Evolutionary conservation across 92 coral and sea anemone genomes (phyloP), one percentile per base, ranked within the genome.

Genomic region (Plumapathes pennacea): DNA sequence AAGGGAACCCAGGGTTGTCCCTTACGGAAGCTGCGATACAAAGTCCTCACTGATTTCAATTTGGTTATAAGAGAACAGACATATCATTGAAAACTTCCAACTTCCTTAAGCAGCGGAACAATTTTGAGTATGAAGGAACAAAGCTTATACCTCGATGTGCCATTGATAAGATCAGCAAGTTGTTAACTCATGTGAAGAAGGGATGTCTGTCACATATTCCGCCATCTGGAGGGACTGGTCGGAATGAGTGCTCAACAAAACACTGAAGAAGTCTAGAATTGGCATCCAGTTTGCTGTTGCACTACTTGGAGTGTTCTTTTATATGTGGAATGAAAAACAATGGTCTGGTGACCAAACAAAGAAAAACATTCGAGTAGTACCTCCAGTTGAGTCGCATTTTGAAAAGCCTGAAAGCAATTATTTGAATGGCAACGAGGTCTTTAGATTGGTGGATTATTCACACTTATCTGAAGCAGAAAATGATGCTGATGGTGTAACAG

Each of bases 131-230:
- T 55, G 83, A 67, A 23, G 77, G 76, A 51, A 74, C 33, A 14
- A 23, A n/a, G 64, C 64, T 55, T 55, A 37, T 71, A 46, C 71
- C 78, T 44, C 59, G 49, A 50, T 33, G 62, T 58, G 78, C 60
- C 23, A 13, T 70, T 59, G 69, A 57, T 60, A 69, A 70, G 41
- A 27, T 70, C 45, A 60, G 59, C 40, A 70, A 59, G 71, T 62
- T 60, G 10, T 22, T 71, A 52, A 11, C 60, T 50, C 55, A 71
- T 71, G 62, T 71, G 28, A 60, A 61, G 47, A 71, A 71, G 52
- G 72, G 62, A 49, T 71, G 78, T 54, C 60, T 71, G 78, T 71
- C 78, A 51, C 51, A 71, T 37, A 71, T 71, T 39, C 78, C 60
- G 38, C 69, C 70, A 28, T 19, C 62, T 46, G 78, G 78, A 59